phyloP scores from a whole-genome alignment of 2,113 vertebrate species.

The Oophaga pumilio region DNA sequence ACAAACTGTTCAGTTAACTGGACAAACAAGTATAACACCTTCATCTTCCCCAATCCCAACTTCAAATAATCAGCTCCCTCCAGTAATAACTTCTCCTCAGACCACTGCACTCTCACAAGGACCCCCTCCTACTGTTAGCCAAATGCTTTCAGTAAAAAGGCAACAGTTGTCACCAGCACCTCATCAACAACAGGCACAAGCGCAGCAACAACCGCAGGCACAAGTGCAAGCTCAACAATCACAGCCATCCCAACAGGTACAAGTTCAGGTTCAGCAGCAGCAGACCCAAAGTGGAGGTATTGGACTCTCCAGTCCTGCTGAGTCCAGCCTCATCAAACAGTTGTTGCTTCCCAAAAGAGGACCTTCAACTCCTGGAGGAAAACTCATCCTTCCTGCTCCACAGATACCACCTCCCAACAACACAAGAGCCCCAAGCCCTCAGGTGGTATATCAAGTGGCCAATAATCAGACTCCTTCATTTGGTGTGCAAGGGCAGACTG shows the following conservation, averaged over 20 bases:
- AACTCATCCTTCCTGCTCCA: constrained; percentile 96
- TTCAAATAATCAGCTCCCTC: constrained; percentile 73
- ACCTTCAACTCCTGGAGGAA: constrained; percentile 94
- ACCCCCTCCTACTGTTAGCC: constrained; percentile 85
- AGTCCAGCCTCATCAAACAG: constrained; percentile 99
- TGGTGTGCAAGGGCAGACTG: constrained; percentile 81
- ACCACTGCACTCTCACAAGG: constrained; percentile 82
- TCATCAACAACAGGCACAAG: constrained; percentile 75
- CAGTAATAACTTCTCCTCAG: constrained; percentile 76
- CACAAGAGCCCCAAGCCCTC: constrained; percentile 85
- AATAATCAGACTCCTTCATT: constrained; percentile 82
- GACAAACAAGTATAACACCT: constrained; percentile 82
- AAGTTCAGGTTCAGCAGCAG: constrained; percentile 72
- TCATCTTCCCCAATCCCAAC: constrained; percentile 79
- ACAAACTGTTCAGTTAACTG: constrained; percentile 88
- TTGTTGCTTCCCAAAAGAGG: constrained; percentile 97
- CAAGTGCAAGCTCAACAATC: constrained; percentile 77
- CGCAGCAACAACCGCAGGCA: constrained; percentile 65
- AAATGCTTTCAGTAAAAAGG: constrained; percentile 91
- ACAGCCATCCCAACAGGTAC: constrained; percentile 75
- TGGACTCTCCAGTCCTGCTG: constrained; percentile 83
- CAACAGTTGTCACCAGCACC: constrained; percentile 75
- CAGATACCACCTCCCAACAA: constrained; percentile 93
- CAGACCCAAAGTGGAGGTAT: constrained; percentile 75
- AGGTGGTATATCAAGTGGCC: constrained; percentile 94